Conservation (phyloP, 2,888 invertebrate genomes). For the Diloba caeruleocephala region DNA sequence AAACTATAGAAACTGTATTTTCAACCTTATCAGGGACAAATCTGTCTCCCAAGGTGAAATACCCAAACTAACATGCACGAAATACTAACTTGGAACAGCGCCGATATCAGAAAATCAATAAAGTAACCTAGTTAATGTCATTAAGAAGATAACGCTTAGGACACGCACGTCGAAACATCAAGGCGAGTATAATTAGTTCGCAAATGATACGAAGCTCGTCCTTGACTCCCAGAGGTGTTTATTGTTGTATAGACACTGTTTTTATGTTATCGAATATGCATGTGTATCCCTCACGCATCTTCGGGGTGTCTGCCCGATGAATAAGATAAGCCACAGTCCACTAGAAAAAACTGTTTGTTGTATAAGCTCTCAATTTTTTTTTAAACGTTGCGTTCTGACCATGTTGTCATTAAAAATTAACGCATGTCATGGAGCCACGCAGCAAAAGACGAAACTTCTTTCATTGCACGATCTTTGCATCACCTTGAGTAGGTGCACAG, state of each 20-base stretch:
- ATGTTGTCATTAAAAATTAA: too few species aligned
- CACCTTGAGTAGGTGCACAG: too few species aligned
- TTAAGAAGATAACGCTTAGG: constrained; percentile 39
- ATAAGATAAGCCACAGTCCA: too few species aligned
- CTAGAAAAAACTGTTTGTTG: too few species aligned
- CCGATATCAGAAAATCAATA: constrained; percentile 42
- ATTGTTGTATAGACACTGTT: constrained; percentile 24
- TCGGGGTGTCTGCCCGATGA: constrained; percentile 15
- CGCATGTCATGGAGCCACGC: too few species aligned
- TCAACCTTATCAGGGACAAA: constrained; percentile 20
- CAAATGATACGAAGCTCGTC: constrained; percentile 45
- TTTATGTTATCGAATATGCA: constrained; percentile 35
- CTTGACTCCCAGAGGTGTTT: constrained; percentile 49
- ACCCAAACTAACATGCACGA: constrained; percentile 17
- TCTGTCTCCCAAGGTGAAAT: constrained; percentile 17
- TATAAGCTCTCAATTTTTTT: too few species aligned
- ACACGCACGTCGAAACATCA: constrained; percentile 35
- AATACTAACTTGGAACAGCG: constrained; percentile 3
- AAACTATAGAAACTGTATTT: constrained; percentile 5
- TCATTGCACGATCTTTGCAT: too few species aligned
- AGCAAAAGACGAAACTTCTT: too few species aligned
- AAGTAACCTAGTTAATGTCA: constrained; percentile 41
- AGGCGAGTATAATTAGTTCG: constrained; percentile 47
- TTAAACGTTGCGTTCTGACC: too few species aligned
- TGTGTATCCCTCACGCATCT: constrained; percentile 2